These are phyloP conservation scores for Pantherophis vulpinus DNA, from an alignment of 2,797 vertebrate genomes.

Conservation along the genomic window DNA sequence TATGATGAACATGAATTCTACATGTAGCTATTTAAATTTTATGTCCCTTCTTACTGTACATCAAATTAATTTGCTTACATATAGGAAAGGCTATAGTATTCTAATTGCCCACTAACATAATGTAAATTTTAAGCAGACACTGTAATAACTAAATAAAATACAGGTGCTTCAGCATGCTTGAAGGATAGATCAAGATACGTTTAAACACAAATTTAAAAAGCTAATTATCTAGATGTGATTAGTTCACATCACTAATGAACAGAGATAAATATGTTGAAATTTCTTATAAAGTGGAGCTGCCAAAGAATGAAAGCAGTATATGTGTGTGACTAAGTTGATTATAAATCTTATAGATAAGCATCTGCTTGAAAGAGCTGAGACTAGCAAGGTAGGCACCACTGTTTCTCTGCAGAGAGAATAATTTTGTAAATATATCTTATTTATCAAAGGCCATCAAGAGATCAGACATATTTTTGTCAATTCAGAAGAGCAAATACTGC, in stretches of 20 bases:
- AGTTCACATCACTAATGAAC: background rate
- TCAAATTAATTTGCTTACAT: slow-evolving; percentile 31
- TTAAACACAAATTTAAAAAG: slow-evolving; percentile 42
- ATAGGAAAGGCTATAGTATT: slow-evolving; percentile 53
- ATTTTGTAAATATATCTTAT: background rate
- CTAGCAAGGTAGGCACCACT: background rate
- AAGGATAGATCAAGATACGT: slow-evolving; percentile 42
- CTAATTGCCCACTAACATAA: slow-evolving; percentile 62
- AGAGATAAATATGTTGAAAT: background rate
- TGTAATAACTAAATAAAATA: slow-evolving; percentile 56
- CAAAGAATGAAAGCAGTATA: background rate
- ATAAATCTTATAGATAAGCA: background rate
- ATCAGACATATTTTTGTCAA: background rate
- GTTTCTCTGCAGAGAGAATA: background rate
- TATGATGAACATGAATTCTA: slow-evolving; percentile 14
- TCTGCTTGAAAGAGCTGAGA: background rate
- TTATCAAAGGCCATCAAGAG: background rate
- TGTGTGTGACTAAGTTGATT: background rate
- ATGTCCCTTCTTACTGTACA: slow-evolving; percentile 43
- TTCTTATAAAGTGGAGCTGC: background rate
- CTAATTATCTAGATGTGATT: background rate
- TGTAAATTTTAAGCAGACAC: slow-evolving; percentile 48
- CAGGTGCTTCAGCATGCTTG: slow-evolving; percentile 28
- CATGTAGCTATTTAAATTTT: slow-evolving; percentile 40
- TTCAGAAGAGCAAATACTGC: background rate